phyloP scores from a whole-genome alignment of 2,113 vertebrate species.

The Polypterus senegalus region DNA sequence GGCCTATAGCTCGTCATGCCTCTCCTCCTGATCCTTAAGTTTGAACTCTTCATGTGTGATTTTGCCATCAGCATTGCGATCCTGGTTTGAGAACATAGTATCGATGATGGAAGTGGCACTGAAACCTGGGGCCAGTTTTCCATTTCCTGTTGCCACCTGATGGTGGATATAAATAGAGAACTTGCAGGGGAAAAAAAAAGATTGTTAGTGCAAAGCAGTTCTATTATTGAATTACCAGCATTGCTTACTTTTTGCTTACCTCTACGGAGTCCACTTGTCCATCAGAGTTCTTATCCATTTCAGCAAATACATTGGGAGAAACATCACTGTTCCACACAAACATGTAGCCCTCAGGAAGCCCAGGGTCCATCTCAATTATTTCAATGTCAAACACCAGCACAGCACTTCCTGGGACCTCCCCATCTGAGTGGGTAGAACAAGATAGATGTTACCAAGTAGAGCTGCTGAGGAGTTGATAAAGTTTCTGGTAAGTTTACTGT shows the following conservation, averaged over 20 bases:
- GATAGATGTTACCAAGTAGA: background rate
- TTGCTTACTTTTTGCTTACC: constrained; percentile 40
- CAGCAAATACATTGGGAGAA: constrained; percentile 74
- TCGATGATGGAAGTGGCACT: constrained; percentile 77
- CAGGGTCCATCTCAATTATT: constrained; percentile 73
- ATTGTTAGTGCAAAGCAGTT: background rate
- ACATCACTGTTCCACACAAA: constrained; percentile 88
- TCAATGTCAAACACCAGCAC: constrained; percentile 86
- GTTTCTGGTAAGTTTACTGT: too few species aligned
- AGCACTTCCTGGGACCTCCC: constrained; percentile 87
- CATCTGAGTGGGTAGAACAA: constrained; percentile 44
- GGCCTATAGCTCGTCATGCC: constrained; percentile 82
- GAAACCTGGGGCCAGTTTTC: constrained; percentile 86
- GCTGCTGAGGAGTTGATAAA: background rate
- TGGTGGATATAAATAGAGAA: constrained; percentile 81
- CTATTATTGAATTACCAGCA: background rate
- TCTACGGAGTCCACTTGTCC: constrained; percentile 66
- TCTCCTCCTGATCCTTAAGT: constrained; percentile 80
- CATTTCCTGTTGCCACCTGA: constrained; percentile 79
- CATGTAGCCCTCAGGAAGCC: constrained; percentile 96
- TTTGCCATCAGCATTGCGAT: constrained; percentile 79
- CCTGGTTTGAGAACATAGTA: constrained; percentile 96
- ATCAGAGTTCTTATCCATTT: constrained; percentile 78
- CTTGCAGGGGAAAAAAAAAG: constrained; percentile 34
- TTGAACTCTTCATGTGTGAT: constrained; percentile 84